Evolutionary conservation across 2,797 vertebrate species (phyloP).

Genomic region (Sitta carolinensis): DNA sequence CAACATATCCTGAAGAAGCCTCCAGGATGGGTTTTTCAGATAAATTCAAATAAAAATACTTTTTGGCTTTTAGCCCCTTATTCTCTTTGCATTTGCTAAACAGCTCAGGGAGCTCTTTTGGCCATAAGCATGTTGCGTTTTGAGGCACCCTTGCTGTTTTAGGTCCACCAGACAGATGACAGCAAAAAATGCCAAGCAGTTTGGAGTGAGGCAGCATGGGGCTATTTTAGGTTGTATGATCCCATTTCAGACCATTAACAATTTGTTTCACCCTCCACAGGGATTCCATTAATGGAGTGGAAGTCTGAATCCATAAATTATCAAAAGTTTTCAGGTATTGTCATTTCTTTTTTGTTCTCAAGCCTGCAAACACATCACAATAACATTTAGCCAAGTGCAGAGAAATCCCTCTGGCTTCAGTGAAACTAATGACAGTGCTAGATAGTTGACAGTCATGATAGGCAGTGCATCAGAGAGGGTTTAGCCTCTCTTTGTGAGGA

Average conservation of each 20-base stretch:
- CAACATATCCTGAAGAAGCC: not conserved
- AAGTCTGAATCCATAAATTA: not conserved
- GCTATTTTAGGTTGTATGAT: not conserved
- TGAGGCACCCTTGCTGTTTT: not conserved
- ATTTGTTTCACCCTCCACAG: not conserved
- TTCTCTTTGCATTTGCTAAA: not conserved
- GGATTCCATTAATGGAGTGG: not conserved
- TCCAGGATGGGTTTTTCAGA: not conserved
- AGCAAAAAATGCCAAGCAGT: not conserved
- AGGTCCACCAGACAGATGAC: not conserved
- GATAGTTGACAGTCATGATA: not conserved
- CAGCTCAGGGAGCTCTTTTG: not conserved
- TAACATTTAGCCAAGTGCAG: not conserved
- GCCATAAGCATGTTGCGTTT: not conserved
- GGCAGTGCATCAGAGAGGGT: not conserved
- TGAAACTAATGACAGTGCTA: not conserved
- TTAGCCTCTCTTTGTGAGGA: conserved; percentile 30
- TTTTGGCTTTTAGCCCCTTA: not conserved
- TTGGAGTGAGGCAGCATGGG: not conserved
- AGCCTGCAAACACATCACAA: not conserved
- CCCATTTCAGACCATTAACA: not conserved
- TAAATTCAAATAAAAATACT: not conserved
- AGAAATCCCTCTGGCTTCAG: conserved; percentile 16
- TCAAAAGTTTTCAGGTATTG: not conserved
- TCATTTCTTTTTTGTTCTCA: not conserved